Base-by-base conservation (phyloP, 1,140 invertebrate genomes). In the Saccostrea glomerata region DNA sequence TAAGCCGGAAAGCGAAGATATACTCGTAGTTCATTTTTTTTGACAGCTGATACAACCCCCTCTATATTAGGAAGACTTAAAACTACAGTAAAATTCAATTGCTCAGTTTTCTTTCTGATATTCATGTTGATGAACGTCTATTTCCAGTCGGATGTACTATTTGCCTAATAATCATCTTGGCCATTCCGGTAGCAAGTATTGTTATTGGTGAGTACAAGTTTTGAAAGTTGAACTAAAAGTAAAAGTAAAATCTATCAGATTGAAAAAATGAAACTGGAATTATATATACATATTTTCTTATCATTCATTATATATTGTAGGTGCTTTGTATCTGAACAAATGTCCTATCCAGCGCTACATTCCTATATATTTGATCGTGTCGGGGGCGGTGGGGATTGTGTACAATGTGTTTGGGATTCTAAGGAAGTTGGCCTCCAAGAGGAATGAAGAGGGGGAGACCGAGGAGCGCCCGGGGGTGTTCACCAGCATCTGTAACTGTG, bases 301-400 rank as follows among this genome's bases (percentile, higher is more conserved):
- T 47, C 9, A 7, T 47, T 47, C 6, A 47, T 47, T 47, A 47
- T 11, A n/a, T 23, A 15, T 25, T 58, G n/a, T 95, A 98, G 97
- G 97, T 92, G 96, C 97, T 17, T 96, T 97, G 89, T 97, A 97
- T 94, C 96, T 97, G 84, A 95, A 97, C n/a, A 97, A 98, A 91
- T 98, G 97, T 92, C 97, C 97, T 0, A 96, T 96, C 17, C 97
- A 98, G 94, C 96, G 97, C 0, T 96, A 96, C 86, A 97, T 98
- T 84, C 97, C 97, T 0, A 96, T 97, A 20, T 98, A 98, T 94
- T 97, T 98, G 96, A 96, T 98, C 70, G 97, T 98, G 15, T 97
- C 97, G 0, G 97, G 97, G 0, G 96, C 96, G 13, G 96, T 97
- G 25, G 97, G 97, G 0, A 96, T 96, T 1, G 94, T 97, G 0